A percentile compares a stretch with the other conserved stretches of the same genome.
phyloP scores from a whole-genome alignment of 1,140 invertebrate genomes.

The Pseudomyrmex sp. region DNA sequence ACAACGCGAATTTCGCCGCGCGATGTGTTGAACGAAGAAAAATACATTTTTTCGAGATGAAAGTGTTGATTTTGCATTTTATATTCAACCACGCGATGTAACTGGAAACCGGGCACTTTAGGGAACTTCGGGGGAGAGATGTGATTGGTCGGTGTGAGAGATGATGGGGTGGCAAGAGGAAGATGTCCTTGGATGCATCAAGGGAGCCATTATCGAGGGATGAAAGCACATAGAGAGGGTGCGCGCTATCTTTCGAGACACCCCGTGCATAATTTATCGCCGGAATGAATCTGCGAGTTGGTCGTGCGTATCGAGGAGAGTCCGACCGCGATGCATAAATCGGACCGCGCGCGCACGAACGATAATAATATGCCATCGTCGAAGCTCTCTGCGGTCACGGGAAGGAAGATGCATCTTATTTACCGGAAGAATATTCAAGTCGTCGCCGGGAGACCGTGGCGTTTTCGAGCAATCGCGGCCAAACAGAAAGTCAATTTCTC shows the following conservation, averaged over 20 bases:
- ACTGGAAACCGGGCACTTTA: constrained; percentile 31
- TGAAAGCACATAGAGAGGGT: constrained; percentile 60
- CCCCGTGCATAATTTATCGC: constrained; percentile 74
- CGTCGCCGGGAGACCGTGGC: too few relatives aligned
- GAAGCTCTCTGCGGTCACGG: background rate
- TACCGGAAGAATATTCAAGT: constrained; percentile 34
- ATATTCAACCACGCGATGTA: background rate
- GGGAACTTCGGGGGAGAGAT: constrained; percentile 1
- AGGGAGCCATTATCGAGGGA: constrained; percentile 71
- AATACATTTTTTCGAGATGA: background rate
- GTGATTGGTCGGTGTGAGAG: constrained; percentile 59
- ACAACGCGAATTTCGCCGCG: too few relatives aligned
- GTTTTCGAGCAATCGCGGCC: too few relatives aligned
- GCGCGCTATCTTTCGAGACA: constrained; percentile 59
- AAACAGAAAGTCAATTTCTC: too few relatives aligned
- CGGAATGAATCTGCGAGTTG: constrained; percentile 58
- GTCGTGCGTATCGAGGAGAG: constrained; percentile 64
- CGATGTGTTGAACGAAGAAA: background rate
- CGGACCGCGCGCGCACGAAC: constrained; percentile 19
- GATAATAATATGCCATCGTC: constrained; percentile 63
- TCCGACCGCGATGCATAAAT: constrained; percentile 31
- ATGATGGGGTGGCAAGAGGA: constrained; percentile 38
- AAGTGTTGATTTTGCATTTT: constrained; percentile 32
- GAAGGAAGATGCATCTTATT: background rate
- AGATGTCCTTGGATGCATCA: constrained; percentile 67